Conservation (phyloP, 2,113 vertebrate genomes). For the Galemys pyrenaicus region DNA sequence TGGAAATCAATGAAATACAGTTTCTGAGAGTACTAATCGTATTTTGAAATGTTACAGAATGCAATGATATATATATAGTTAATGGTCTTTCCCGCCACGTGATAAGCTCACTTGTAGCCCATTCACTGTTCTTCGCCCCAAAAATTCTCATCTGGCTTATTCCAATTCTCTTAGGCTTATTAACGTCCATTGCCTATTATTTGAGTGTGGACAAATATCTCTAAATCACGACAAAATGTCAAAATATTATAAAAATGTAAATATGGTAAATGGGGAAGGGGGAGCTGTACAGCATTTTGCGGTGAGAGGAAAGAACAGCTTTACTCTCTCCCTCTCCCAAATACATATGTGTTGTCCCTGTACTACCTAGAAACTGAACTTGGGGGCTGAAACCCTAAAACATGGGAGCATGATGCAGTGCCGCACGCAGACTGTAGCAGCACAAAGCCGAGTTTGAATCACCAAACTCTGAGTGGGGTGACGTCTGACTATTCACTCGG, state of each 20-base stretch:
- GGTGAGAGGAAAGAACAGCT: constrained; percentile 11
- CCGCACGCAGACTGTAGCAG: background rate
- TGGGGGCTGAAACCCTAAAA: background rate
- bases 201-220: background rate
- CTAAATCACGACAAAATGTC: constrained; percentile 1
- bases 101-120: no score
- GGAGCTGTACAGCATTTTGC: constrained; percentile 43
- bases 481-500: background rate
- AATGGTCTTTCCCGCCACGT: no score
- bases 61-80: background rate
- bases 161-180: constrained; percentile 20
- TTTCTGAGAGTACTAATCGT: background rate
- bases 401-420: background rate
- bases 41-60: background rate
- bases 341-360: background rate
- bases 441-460: background rate
- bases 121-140: no score
- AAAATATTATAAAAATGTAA: constrained; percentile 30
- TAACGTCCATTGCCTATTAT: constrained; percentile 48
- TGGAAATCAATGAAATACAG: background rate
- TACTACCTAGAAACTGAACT: background rate
- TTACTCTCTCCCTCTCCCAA: background rate
- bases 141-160: constrained; percentile 50
- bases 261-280: constrained; percentile 15
- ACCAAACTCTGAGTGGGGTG: background rate